Conservation (phyloP, 2,797 vertebrate species). For the Acipenser oxyrinchus region DNA sequence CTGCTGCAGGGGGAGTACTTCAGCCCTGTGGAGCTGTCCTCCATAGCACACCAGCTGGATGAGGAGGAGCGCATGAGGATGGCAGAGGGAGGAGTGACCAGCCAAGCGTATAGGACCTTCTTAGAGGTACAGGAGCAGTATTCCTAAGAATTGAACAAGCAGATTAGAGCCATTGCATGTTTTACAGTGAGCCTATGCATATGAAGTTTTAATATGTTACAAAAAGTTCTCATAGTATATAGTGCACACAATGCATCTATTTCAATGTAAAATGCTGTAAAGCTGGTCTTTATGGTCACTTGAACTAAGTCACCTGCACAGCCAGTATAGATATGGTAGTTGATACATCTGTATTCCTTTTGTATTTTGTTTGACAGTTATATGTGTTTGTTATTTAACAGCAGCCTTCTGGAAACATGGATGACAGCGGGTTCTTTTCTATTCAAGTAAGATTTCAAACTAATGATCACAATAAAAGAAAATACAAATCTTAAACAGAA, state of each 20-base stretch:
- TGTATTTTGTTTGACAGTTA: conserved; percentile 13
- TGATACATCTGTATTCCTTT: conserved; percentile 23
- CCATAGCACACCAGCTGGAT: conserved; percentile 90
- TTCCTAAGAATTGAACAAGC: too few relatives aligned
- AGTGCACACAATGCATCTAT: too few relatives aligned
- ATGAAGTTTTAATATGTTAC: too few relatives aligned
- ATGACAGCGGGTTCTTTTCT: conserved; percentile 97
- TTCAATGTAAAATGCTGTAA: too few relatives aligned
- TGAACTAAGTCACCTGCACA: neutral
- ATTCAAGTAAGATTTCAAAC: conserved; percentile 77
- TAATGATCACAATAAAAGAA: too few relatives aligned
- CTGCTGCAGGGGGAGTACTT: conserved; percentile 95
- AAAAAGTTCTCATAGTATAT: too few relatives aligned
- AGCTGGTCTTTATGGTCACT: too few relatives aligned
- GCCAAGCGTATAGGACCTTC: conserved; percentile 90
- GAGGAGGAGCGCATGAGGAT: conserved; percentile 95
- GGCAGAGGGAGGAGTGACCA: conserved; percentile 91
- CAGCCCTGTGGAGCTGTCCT: conserved; percentile 90
- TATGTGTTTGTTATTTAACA: conserved; percentile 38
- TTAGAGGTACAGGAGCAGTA: conserved; percentile 66
- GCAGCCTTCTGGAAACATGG: conserved; percentile 99
- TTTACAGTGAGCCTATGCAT: too few relatives aligned
- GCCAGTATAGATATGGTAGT: neutral
- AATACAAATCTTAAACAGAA: too few relatives aligned
- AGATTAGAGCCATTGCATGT: too few relatives aligned